phyloP scores from a whole-genome alignment of 2,797 vertebrate species.

The Macropus fuliginosus region DNA sequence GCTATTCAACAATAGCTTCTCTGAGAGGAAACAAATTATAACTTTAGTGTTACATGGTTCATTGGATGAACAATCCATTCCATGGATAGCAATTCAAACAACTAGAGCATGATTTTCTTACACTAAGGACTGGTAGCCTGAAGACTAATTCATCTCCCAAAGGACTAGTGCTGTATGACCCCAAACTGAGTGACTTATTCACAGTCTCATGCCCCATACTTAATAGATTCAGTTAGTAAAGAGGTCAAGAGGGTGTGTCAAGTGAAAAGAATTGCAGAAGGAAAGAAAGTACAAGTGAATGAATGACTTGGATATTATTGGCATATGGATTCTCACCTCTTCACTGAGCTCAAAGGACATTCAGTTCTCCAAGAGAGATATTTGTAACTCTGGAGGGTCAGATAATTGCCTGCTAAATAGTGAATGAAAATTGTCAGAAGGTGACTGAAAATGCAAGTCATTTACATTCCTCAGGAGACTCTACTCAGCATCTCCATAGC shows the following conservation, averaged over 20 bases:
- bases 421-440: conserved; percentile 78
- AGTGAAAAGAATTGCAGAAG: conserved; percentile 63
- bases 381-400: conserved; percentile 73
- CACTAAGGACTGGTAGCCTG: conserved; percentile 6
- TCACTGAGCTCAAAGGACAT: conserved; percentile 74
- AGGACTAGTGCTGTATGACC: conserved; percentile 12
- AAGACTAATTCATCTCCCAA: conserved; percentile 53
- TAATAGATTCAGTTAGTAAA: conserved; percentile 51
- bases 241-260: conserved; percentile 35
- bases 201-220: not conserved
- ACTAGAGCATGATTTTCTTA: conserved; percentile 47
- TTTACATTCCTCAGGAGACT: conserved; percentile 70
- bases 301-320: conserved; percentile 41
- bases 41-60: conserved; percentile 22
- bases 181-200: conserved; percentile 40
- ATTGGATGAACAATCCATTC: conserved; percentile 43
- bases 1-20: conserved; percentile 16
- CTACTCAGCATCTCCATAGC: conserved; percentile 58
- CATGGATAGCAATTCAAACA: not conserved
- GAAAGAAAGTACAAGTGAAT: conserved; percentile 49
- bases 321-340: conserved; percentile 70
- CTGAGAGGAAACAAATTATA: conserved; percentile 48
- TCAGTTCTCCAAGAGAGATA: conserved; percentile 70
- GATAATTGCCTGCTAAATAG: conserved; percentile 78
- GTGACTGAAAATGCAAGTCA: conserved; percentile 73